Conservation (phyloP, 2,888 invertebrate species). For the Caenorhabditis sp. region DNA sequence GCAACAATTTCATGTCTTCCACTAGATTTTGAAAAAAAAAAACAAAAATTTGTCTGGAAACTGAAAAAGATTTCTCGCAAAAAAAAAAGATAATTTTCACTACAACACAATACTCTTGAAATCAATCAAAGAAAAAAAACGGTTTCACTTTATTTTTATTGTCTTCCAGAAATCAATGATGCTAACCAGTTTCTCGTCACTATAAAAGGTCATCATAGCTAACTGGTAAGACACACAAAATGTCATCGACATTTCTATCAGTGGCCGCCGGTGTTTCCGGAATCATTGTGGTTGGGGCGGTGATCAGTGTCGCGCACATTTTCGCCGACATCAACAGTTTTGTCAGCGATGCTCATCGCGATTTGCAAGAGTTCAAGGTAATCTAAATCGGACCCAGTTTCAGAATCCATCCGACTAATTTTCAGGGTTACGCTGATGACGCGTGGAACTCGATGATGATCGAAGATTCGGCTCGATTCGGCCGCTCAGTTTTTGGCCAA, state of each 20-base stretch:
- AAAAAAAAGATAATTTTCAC: too few species aligned
- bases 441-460: conserved; percentile 44
- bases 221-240: conserved; percentile 7
- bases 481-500: conserved; percentile 26
- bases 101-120: too few species aligned
- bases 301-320: conserved; percentile 32
- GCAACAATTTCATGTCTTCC: too few species aligned
- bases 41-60: too few species aligned
- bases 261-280: conserved; percentile 36
- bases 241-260: conserved; percentile 38
- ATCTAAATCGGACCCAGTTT: too few species aligned
- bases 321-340: conserved; percentile 47
- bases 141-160: background rate
- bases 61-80: too few species aligned
- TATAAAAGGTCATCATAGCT: conserved; percentile 21
- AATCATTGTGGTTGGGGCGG: conserved; percentile 34
- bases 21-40: too few species aligned
- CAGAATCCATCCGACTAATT: too few species aligned
- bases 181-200: conserved; percentile 14
- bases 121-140: conserved; percentile 2
- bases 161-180: background rate
- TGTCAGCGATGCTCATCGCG: conserved; percentile 39
- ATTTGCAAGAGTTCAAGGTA: conserved; percentile 46
- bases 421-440: conserved; percentile 29
- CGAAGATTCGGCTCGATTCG: conserved; percentile 27